Evolutionary conservation across 2,797 vertebrate genomes (phyloP), one percentile per base, ranked within the genome.

Genomic region (Rhyacichthys aspro): DNA sequence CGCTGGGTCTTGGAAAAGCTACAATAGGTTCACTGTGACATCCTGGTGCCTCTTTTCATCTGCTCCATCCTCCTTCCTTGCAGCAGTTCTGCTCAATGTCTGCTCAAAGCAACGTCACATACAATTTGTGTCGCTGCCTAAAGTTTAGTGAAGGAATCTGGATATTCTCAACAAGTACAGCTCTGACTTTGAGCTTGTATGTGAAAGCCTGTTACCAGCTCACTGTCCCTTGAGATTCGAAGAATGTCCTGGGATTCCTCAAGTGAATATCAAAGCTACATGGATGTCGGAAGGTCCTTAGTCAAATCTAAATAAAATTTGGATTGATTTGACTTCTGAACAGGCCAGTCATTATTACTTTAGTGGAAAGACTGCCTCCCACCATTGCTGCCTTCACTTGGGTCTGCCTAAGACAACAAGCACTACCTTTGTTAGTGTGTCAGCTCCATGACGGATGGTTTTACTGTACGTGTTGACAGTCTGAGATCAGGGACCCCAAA

Each of bases 381-480:
- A 49, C 75, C 65, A 71, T 60, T 37, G 53, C n/a, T 52, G 36
- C 48, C 71, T 74, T 75, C 73, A 70, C 54, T 78, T 55, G 7
- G 47, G 59, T 71, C 50, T 36, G 38, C 63, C 43, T 32, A 60
- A 74, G 67, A 59, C 59, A 65, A 47, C 59, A 70, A 53, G 56
- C 60, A 9, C 23, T 38, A 42, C 54, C 16, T 48, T 43, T 53
- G 46, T 74, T 56, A 70, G 28, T 54, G 57, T 61, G 67, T 49
- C 58, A 59, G 58, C 60, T 59, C 52, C 74, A 66, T 84, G 81
- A 88, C 68, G 87, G 88, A 78, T 74, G 48, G 74, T 67, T 70
- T 74, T 71, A 34, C 70, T 88, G 84, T 88, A 63, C 87, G 72
- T 83, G 82, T 90, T 89, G 90, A 89, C 84, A 83, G 72, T 44